phyloP scores from a whole-genome alignment of 2,113 vertebrate species.

The Isurus oxyrinchus region DNA sequence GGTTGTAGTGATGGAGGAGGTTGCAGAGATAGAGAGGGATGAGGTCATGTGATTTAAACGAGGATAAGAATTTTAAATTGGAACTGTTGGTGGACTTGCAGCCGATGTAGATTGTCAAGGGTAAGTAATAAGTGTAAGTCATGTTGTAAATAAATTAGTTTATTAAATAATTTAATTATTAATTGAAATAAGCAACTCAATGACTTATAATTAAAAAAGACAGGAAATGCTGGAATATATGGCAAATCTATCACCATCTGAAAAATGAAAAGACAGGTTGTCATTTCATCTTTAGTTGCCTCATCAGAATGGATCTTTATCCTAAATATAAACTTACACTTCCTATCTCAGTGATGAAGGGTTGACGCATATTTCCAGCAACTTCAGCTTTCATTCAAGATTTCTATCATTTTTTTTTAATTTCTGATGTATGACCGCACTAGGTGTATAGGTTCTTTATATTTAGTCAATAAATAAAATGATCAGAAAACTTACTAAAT shows the following conservation, averaged over 20 bases:
- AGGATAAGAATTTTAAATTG: no score
- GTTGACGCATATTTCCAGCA: neutral
- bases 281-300: neutral
- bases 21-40: no score
- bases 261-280: neutral
- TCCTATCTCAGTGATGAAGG: neutral
- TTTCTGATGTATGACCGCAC: neutral
- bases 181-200: neutral
- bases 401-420: neutral
- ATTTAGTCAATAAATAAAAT: neutral
- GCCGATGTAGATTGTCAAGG: neutral
- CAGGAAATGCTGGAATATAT: neutral
- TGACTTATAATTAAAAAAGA: neutral
- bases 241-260: neutral
- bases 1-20: no score
- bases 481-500: neutral
- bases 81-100: neutral
- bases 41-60: no score
- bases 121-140: neutral
- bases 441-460: neutral
- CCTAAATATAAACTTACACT: neutral
- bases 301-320: neutral
- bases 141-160: neutral
- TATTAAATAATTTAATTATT: neutral
- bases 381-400: neutral